Percentiles rank a stretch among this genome's conserved stretches.
Conservation (phyloP, 64 coral and sea anemone species). For the Actinia tenebrosa region DNA sequence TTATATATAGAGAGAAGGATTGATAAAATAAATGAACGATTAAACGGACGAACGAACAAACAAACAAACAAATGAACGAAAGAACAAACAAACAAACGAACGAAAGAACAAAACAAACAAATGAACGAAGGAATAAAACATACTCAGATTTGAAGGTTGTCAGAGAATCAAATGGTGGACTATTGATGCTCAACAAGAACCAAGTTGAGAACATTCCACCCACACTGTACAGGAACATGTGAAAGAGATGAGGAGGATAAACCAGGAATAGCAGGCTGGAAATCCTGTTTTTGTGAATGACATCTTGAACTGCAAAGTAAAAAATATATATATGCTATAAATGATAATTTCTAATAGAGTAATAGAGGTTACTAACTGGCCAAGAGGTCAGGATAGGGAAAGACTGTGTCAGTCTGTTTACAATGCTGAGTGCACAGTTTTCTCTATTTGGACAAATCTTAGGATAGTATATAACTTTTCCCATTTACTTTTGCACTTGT, state of each 20-base stretch:
- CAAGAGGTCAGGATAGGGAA: no score
- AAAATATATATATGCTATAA: background rate
- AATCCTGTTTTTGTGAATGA: constrained; percentile 53
- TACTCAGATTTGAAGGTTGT: constrained; percentile 50
- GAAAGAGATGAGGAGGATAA: constrained; percentile 63
- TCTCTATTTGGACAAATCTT: no score
- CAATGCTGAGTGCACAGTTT: no score
- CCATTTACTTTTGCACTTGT: no score
- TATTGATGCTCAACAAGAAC: constrained; percentile 34
- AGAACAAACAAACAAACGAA: no score
- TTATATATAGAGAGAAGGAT: no score
- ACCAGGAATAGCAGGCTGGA: constrained; percentile 62
- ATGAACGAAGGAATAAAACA: background rate
- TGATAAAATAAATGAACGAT: background rate
- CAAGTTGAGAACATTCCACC: constrained; percentile 56
- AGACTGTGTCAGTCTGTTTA: no score
- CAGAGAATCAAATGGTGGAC: constrained; percentile 24
- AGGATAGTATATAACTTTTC: no score
- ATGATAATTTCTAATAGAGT: no score
- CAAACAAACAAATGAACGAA: no score
- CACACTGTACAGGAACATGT: constrained; percentile 42
- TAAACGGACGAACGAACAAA: no score
- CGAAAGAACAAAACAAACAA: background rate
- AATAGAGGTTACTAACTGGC: no score
- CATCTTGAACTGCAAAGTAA: constrained; percentile 62